Conservation (phyloP, 2,888 invertebrate species). For the Eupithecia insigniata region DNA sequence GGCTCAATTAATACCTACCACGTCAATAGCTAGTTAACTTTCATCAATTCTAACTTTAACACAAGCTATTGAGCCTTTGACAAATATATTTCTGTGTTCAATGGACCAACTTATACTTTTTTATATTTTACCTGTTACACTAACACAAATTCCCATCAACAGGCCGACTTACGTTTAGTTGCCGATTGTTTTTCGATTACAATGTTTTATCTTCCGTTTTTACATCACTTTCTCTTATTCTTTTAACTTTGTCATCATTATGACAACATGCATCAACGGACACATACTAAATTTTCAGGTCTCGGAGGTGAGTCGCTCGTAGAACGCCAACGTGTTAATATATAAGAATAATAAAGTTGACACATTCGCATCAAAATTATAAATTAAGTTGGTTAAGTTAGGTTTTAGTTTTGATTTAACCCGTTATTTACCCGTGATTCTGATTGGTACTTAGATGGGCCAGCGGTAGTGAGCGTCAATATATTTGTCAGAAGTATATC, state of each 20-base stretch:
- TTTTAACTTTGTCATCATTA: slow-evolving; percentile 50
- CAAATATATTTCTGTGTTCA: slow-evolving; percentile 14
- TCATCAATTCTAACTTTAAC: slow-evolving; percentile 12
- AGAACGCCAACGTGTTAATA: slow-evolving; percentile 28
- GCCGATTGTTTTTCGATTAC: slow-evolving; percentile 53
- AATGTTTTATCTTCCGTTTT: slow-evolving; percentile 58
- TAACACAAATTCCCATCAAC: slow-evolving; percentile 82
- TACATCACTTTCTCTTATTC: slow-evolving; percentile 54
- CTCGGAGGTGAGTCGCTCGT: slow-evolving; percentile 58
- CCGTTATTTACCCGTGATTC: slow-evolving; percentile 74
- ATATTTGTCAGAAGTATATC: slow-evolving; percentile 99
- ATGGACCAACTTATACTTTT: slow-evolving; percentile 9
- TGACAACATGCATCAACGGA: slow-evolving; percentile 33
- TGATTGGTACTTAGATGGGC: slow-evolving; percentile 90
- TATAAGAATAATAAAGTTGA: slow-evolving; percentile 41
- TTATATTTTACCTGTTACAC: slow-evolving; percentile 64
- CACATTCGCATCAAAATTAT: slow-evolving; percentile 43
- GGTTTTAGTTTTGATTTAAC: slow-evolving; percentile 65
- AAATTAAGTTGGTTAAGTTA: slow-evolving; percentile 57
- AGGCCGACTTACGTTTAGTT: slow-evolving; percentile 61
- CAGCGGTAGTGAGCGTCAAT: slow-evolving; percentile 98
- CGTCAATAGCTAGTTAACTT: slow-evolving; percentile 15
- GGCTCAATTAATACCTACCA: slow-evolving; percentile 15
- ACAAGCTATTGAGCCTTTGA: slow-evolving; percentile 7
- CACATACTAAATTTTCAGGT: slow-evolving; percentile 55